Base-by-base conservation (phyloP, 2,113 vertebrate genomes). In the Macaca mulatta region DNA sequence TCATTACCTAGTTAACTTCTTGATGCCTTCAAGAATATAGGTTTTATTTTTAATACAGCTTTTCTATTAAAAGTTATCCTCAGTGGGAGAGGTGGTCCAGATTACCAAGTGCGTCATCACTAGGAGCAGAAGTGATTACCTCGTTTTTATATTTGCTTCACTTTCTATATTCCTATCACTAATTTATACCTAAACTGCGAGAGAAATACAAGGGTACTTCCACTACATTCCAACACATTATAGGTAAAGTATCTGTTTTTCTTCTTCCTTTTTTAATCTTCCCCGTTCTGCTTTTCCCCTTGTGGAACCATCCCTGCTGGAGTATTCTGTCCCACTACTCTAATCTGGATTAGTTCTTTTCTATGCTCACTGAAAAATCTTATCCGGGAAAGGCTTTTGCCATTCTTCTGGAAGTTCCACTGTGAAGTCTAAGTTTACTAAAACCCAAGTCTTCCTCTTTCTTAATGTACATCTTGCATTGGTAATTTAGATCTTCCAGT, bases 31-130 rank as follows among this genome's bases (percentile, higher is more conserved):
- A 88, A 90, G 69, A 27, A 45, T 17, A n/a, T n/a, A 80, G 20
- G 50, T 50, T 93, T 88, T 93, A 93, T 94, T 96, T 96, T 94
- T 48, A 87, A 64, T 82, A 40, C 32, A 90, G 81, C 48, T 64
- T 94, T 94, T 96, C 96, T 95, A 96, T 91, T 78, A 93, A 72
- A 45, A 85, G 97, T 57, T 64, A 91, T 32, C 83, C 90, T 80
- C 88, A 80, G 59, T 32, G 59, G 78, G 52, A 90, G 52, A 86
- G 25, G 72, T 25, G 5, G 59, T 85, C 85, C 86, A 45, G 81
- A 85, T 89, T 40, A 81, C 77, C 27, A 30, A 13, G 32, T 2
- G 3, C 12, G 2, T 82, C 69, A 79, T 25, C 38, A 88, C 70
- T 74, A 57, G 81, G 69, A 38, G 9, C 50, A 81, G 80, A 87